A percentile compares a stretch with the other conserved stretches of the same genome.
Evolutionary conservation across 2,113 vertebrate species (phyloP).

Genomic region (Sialia sialis): DNA sequence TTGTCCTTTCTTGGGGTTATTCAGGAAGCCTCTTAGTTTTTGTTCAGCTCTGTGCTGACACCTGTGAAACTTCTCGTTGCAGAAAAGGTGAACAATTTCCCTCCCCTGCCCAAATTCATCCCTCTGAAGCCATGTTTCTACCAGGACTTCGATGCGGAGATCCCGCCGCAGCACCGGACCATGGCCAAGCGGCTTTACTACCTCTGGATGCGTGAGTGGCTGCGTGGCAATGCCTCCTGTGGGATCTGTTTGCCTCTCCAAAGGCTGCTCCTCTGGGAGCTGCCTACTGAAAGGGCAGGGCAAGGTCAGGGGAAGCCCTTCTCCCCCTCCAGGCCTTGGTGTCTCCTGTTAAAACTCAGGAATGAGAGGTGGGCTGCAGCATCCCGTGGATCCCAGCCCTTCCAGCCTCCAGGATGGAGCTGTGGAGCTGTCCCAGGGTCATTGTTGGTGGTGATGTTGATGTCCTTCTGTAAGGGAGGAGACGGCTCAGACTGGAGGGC

Average conservation of each 20-base stretch:
- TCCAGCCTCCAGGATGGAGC: not conserved
- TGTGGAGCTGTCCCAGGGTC: not conserved
- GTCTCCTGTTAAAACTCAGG: not conserved
- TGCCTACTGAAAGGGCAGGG: not conserved
- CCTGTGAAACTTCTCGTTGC: not conserved
- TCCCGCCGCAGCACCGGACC: conserved; percentile 90
- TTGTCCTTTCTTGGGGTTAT: not conserved
- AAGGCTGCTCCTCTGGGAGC: not conserved
- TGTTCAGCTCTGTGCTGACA: not conserved
- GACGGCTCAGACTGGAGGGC: not conserved
- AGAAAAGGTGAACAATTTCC: conserved; percentile 93
- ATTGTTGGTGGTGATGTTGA: not conserved
- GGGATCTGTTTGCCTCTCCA: not conserved
- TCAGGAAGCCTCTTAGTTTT: not conserved
- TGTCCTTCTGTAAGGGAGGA: not conserved
- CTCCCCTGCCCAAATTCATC: conserved; percentile 91
- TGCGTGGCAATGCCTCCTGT: not conserved
- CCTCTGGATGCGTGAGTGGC: conserved; percentile 95
- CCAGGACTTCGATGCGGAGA: conserved; percentile 95
- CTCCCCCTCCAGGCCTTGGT: not conserved
- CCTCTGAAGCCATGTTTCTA: conserved; percentile 97
- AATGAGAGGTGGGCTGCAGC: not conserved
- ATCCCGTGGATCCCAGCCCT: not conserved
- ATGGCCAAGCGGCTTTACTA: conserved; percentile 96
- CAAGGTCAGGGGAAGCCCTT: not conserved